These are phyloP conservation scores for Arctocebus calabarensis DNA, from an alignment of 2,797 vertebrate species.

Conservation along the genomic window DNA sequence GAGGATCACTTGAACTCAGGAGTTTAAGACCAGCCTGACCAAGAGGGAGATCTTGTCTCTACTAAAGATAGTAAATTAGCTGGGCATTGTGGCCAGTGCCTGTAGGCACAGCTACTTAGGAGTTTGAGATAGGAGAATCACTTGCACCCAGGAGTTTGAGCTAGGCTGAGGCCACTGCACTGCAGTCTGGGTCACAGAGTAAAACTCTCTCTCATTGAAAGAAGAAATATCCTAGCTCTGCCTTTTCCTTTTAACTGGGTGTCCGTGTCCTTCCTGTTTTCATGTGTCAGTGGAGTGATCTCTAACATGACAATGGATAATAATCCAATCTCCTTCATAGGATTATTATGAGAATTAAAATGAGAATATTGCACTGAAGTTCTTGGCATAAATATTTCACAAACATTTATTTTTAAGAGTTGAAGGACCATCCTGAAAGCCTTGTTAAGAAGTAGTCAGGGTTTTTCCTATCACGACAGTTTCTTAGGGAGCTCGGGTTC, in stretches of 20 bases:
- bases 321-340: neutral
- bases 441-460: slow-evolving; percentile 28
- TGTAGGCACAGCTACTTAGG: too few relatives aligned
- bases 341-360: slow-evolving; percentile 12
- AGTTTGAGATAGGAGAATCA: too few relatives aligned
- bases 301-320: neutral
- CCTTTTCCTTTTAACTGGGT: neutral
- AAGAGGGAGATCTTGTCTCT: too few relatives aligned
- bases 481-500: neutral
- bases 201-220: too few relatives aligned
- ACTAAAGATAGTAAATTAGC: too few relatives aligned
- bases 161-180: too few relatives aligned
- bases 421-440: neutral
- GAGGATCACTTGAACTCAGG: too few relatives aligned
- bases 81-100: too few relatives aligned
- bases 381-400: neutral
- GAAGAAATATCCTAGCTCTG: neutral
- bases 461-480: slow-evolving; percentile 12
- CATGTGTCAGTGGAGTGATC: neutral
- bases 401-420: slow-evolving; percentile 32
- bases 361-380: neutral
- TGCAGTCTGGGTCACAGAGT: too few relatives aligned
- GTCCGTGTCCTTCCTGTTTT: neutral
- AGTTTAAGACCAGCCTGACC: too few relatives aligned
- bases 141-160: too few relatives aligned